A percentile compares a stretch with the other conserved stretches of the same genome.
Evolutionary conservation across 2,113 vertebrate genomes (phyloP).

Genomic region (Tenebrosternarchus preto): DNA sequence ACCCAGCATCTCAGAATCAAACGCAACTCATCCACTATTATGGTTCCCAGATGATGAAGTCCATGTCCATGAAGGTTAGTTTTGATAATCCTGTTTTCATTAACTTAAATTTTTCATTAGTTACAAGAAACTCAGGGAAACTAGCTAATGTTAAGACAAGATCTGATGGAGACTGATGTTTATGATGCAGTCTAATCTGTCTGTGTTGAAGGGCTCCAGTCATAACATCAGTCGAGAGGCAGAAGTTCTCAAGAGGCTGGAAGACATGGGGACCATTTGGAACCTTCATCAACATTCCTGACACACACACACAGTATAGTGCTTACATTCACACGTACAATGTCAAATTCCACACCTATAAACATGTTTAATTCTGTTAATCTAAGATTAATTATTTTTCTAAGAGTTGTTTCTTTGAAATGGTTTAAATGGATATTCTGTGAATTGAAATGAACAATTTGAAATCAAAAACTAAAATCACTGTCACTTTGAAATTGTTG

Average conservation of each 20-base stretch:
- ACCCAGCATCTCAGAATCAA: conserved; percentile 75
- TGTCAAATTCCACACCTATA: not conserved
- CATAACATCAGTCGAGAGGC: conserved; percentile 74
- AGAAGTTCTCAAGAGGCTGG: conserved; percentile 69
- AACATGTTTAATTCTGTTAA: not conserved
- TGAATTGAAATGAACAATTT: conserved; percentile 2
- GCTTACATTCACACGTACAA: conserved; percentile 6
- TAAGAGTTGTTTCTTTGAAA: not conserved
- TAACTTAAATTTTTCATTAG: not conserved
- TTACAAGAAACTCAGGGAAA: no score
- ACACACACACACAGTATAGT: conserved; percentile 34
- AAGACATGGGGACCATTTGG: conserved; percentile 67
- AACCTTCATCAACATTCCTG: conserved; percentile 70
- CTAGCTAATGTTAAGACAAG: not conserved
- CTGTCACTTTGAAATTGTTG: no score
- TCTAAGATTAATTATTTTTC: not conserved
- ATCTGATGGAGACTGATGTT: not conserved
- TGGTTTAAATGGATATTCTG: not conserved
- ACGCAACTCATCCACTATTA: conserved; percentile 90
- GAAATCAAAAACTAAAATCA: no score
- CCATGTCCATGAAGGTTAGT: conserved; percentile 90
- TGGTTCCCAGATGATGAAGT: conserved; percentile 83
- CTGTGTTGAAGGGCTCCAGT: conserved; percentile 66
- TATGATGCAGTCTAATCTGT: not conserved
- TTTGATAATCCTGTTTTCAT: not conserved